Conservation (phyloP, 2,888 invertebrate species). For the Cistogaster globosa region DNA sequence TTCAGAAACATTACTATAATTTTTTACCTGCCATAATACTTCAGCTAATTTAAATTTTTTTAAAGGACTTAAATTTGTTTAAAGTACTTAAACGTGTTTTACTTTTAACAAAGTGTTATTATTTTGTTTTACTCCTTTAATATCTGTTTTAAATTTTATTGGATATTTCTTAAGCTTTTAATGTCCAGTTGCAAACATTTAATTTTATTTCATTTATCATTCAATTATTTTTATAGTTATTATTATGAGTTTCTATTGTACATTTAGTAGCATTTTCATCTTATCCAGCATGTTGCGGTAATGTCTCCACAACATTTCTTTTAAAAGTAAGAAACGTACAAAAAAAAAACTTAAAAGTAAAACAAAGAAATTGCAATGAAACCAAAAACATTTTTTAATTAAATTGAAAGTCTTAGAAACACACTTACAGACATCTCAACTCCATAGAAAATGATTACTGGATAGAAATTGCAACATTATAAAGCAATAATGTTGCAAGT, state of each 20-base stretch:
- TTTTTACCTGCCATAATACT: too few relatives aligned
- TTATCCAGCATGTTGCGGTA: slow-evolving; percentile 60
- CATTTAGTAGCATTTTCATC: slow-evolving; percentile 30
- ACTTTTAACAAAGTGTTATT: too few relatives aligned
- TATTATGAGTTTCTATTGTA: slow-evolving; percentile 52
- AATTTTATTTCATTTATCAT: slow-evolving; percentile 23
- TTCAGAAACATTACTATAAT: too few relatives aligned
- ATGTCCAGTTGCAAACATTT: neutral
- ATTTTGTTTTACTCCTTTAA: neutral
- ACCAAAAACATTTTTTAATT: slow-evolving; percentile 64
- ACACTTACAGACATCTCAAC: neutral
- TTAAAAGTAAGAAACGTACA: neutral
- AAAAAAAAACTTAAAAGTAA: slow-evolving; percentile 6
- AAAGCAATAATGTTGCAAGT: slow-evolving; percentile 9
- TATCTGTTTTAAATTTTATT: neutral
- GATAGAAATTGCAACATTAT: slow-evolving; percentile 9
- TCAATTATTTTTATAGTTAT: slow-evolving; percentile 65
- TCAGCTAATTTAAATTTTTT: too few relatives aligned
- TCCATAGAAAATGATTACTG: slow-evolving; percentile 9
- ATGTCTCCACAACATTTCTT: slow-evolving; percentile 45
- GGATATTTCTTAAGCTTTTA: neutral
- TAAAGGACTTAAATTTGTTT: too few relatives aligned
- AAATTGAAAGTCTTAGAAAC: slow-evolving; percentile 48
- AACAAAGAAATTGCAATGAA: slow-evolving; percentile 53
- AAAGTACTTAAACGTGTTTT: too few relatives aligned